Evolutionary conservation across 2,888 invertebrate species (phyloP).

Genomic region (Lucinisca nassula): DNA sequence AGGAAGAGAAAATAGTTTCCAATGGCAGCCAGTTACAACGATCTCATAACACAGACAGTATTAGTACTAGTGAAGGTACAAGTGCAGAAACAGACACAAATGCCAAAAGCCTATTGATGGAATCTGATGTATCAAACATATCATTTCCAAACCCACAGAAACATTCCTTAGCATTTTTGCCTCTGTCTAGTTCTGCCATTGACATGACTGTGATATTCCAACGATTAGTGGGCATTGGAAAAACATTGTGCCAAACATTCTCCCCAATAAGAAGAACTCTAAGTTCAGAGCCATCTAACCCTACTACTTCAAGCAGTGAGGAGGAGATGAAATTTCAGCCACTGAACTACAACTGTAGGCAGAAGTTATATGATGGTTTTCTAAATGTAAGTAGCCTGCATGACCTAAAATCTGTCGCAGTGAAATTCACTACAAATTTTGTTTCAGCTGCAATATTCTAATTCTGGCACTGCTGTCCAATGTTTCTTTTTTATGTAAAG

Average conservation of each 20-base stretch:
- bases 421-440: too few species aligned
- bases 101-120: slow-evolving; percentile 52
- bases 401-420: too few species aligned
- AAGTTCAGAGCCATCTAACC: neutral
- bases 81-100: neutral
- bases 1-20: neutral
- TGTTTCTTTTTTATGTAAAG: too few species aligned
- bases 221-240: slow-evolving; percentile 76
- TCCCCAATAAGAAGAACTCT: slow-evolving; percentile 26
- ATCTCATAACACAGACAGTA: neutral
- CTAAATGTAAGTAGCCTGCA: slow-evolving; percentile 69
- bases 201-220: slow-evolving; percentile 81
- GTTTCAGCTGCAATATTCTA: too few species aligned
- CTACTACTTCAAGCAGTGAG: neutral
- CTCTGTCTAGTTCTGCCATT: slow-evolving; percentile 78
- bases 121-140: slow-evolving; percentile 46
- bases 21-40: neutral
- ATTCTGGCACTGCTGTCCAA: too few species aligned
- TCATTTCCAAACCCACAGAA: slow-evolving; percentile 47
- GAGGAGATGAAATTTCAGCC: neutral
- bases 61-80: neutral
- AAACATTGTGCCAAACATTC: slow-evolving; percentile 72
- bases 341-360: neutral
- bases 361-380: slow-evolving; percentile 70
- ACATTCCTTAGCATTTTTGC: slow-evolving; percentile 57